A percentile compares a stretch with the other conserved stretches of the same genome.
Conservation (phyloP, 2,113 vertebrate genomes). For the Eurypyga helias region DNA sequence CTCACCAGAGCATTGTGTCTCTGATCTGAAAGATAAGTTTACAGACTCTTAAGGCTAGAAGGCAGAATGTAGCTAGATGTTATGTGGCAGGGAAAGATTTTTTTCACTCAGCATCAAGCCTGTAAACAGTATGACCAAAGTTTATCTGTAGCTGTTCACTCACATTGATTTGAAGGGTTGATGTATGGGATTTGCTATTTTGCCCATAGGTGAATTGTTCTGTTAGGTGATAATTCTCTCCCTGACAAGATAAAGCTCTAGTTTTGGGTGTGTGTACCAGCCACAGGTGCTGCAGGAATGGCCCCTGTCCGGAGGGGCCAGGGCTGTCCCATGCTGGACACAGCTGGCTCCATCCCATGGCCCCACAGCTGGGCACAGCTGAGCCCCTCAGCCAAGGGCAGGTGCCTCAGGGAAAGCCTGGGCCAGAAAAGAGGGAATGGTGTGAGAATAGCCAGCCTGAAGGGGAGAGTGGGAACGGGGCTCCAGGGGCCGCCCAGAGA, state of each 20-base stretch:
- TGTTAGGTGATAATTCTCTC: neutral
- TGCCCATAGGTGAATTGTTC: neutral
- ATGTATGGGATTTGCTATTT: neutral
- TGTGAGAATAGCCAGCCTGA: rapidly evolving
- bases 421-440: neutral
- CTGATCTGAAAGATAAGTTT: neutral
- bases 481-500: neutral
- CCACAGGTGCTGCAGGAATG: too few relatives aligned
- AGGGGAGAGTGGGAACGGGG: rapidly evolving
- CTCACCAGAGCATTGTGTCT: neutral
- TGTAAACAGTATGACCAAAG: neutral
- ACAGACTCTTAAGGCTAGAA: neutral
- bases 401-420: neutral
- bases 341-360: neutral
- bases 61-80: neutral
- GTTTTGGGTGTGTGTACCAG: rapidly evolving
- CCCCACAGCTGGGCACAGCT: neutral
- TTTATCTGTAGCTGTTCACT: rapidly evolving
- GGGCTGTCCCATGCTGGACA: too few relatives aligned
- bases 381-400: neutral
- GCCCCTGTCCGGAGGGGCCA: neutral
- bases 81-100: neutral
- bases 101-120: neutral
- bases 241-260: neutral
- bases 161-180: neutral